Percentiles rank a stretch among this genome's conserved stretches.
Conservation (phyloP, 2,888 invertebrate genomes). For the Dynastes hyllus region DNA sequence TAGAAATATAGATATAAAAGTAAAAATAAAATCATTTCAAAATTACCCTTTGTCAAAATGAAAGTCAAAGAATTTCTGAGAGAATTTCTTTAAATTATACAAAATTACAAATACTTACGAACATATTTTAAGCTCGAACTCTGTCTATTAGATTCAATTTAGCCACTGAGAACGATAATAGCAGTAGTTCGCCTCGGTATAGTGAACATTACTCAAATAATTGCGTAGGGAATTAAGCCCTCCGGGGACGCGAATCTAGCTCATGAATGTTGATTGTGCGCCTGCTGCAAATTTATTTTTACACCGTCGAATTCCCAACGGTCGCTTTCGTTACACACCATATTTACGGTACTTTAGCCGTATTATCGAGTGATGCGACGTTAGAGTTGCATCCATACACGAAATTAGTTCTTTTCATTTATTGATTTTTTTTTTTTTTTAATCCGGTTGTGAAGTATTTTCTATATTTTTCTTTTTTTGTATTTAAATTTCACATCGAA, state of each 20-base stretch:
- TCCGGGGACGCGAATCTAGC: slow-evolving; percentile 47
- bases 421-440: background rate
- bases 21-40: too few relatives aligned
- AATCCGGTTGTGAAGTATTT: too few relatives aligned
- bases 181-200: slow-evolving; percentile 14
- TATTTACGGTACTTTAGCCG: slow-evolving; percentile 44
- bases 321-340: slow-evolving; percentile 52
- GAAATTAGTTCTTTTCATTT: slow-evolving; percentile 21
- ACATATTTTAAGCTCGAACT: background rate
- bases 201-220: slow-evolving; percentile 42
- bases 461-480: too few relatives aligned
- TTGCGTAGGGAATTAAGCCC: slow-evolving; percentile 45
- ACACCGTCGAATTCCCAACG: slow-evolving; percentile 47
- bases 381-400: slow-evolving; percentile 4
- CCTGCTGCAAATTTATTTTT: slow-evolving; percentile 47
- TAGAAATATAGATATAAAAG: too few relatives aligned
- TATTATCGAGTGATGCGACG: background rate
- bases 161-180: slow-evolving; percentile 36
- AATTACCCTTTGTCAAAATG: background rate
- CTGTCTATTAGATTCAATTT: slow-evolving; percentile 35
- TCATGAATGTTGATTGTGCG: slow-evolving; percentile 49
- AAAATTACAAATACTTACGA: background rate
- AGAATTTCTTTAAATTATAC: too few relatives aligned
- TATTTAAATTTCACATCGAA: too few relatives aligned
- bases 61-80: background rate